A percentile compares a stretch with the other conserved stretches of the same genome.
Conservation (phyloP, 2,888 invertebrate species). For the Theristus sp. region DNA sequence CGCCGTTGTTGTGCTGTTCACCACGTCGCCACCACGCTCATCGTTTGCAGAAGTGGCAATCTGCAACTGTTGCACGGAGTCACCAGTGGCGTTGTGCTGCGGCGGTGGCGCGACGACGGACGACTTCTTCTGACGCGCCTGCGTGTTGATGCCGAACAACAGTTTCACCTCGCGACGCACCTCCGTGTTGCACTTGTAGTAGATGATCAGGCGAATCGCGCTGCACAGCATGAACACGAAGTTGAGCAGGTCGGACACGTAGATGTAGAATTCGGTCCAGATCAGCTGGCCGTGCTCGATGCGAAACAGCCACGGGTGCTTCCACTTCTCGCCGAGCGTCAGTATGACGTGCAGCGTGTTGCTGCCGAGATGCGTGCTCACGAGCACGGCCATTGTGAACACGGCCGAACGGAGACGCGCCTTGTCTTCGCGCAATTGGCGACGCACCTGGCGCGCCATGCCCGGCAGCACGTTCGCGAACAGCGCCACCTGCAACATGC, state of each 20-base stretch:
- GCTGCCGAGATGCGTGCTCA: slow-evolving; percentile 22
- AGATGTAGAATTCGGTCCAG: slow-evolving; percentile 21
- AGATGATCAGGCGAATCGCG: slow-evolving; percentile 23
- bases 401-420: slow-evolving; percentile 17
- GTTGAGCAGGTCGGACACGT: slow-evolving; percentile 20
- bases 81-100: too few species aligned
- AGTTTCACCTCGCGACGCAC: slow-evolving; percentile 15
- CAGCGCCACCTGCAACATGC: background rate
- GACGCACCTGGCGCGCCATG: background rate
- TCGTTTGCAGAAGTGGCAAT: too few species aligned
- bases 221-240: slow-evolving; percentile 22
- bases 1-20: too few species aligned
- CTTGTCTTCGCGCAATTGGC: background rate
- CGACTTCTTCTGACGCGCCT: too few species aligned
- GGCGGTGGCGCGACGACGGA: too few species aligned
- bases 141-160: background rate
- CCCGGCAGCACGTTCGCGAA: background rate
- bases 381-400: slow-evolving; percentile 25
- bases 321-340: slow-evolving; percentile 16
- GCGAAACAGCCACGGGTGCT: background rate
- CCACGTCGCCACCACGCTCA: too few species aligned
- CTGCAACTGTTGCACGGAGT: too few species aligned
- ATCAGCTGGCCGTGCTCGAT: background rate
- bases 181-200: slow-evolving; percentile 21
- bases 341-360: slow-evolving; percentile 22